phyloP scores from a whole-genome alignment of 2,797 vertebrate genomes.

The Linurgus olivaceus region DNA sequence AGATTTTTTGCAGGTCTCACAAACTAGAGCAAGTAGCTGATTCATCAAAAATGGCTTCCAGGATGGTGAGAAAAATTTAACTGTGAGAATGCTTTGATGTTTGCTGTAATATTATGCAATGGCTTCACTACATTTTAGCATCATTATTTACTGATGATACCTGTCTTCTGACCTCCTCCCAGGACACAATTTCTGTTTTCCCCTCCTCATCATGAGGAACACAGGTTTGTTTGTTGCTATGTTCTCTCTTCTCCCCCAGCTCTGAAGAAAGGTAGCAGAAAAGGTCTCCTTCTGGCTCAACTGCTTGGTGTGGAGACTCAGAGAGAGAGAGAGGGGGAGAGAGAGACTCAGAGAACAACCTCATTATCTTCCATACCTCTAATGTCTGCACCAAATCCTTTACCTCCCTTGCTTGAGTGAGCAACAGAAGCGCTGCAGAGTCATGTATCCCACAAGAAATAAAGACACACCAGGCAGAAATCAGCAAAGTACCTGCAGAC shows the following conservation, averaged over 20 bases:
- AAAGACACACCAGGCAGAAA: fast-evolving
- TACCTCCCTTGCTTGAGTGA: not conserved
- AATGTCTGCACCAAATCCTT: not conserved
- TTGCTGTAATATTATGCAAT: not conserved
- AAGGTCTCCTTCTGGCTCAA: not conserved
- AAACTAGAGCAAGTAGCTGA: not conserved
- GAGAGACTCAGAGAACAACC: not conserved
- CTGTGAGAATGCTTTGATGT: not conserved
- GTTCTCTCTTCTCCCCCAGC: not conserved
- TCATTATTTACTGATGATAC: not conserved
- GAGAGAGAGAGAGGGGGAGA: too few relatives aligned
- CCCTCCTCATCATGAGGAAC: not conserved
- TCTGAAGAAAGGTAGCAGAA: not conserved
- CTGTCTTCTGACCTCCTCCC: not conserved
- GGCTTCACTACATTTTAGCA: not conserved
- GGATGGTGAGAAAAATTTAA: not conserved
- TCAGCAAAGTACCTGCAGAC: not conserved
- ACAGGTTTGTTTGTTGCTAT: not conserved
- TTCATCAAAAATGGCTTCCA: not conserved
- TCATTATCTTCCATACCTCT: not conserved
- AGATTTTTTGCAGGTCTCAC: not conserved
- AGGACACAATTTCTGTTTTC: not conserved
- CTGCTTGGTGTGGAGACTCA: not conserved
- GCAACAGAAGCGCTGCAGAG: not conserved
- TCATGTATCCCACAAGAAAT: not conserved